These are phyloP conservation scores for Ornithorhynchus anatinus DNA, from an alignment of 2,113 vertebrate genomes.

Conservation along the genomic window DNA sequence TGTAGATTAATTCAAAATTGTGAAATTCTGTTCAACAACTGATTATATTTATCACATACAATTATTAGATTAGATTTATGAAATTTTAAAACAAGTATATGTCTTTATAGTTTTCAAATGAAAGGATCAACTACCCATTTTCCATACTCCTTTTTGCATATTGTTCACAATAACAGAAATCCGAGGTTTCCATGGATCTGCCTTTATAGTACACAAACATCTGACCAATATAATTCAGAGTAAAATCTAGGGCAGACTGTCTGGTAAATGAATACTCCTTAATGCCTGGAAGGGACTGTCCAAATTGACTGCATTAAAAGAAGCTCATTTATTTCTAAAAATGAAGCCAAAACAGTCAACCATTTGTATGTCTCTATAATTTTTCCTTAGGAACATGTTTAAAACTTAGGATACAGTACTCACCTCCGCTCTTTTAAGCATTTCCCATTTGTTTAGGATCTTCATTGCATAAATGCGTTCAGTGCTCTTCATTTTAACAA, in stretches of 20 bases:
- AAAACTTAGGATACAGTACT: conserved; percentile 39
- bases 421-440: conserved; percentile 97
- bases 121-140: conserved; percentile 21
- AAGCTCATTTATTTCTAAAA: neutral
- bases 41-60: too few relatives aligned
- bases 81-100: too few relatives aligned
- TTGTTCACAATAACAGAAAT: conserved; percentile 24
- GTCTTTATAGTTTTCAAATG: conserved; percentile 1
- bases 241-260: conserved; percentile 51
- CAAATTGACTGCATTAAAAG: conserved; percentile 47
- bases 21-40: too few relatives aligned
- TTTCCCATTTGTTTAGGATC: conserved; percentile 99
- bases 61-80: too few relatives aligned
- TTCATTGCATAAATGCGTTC: conserved; percentile 98
- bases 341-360: neutral
- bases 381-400: neutral
- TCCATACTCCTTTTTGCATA: conserved; percentile 7
- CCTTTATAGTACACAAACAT: conserved; percentile 54
- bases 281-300: conserved; percentile 47
- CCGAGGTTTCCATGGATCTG: conserved; percentile 11
- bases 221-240: conserved; percentile 43
- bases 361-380: conserved; percentile 4
- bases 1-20: too few relatives aligned
- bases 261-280: conserved; percentile 32
- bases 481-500: conserved; percentile 97